Evolutionary conservation across 2,797 vertebrate genomes (phyloP).

Genomic region (Premnoplex brunnescens): DNA sequence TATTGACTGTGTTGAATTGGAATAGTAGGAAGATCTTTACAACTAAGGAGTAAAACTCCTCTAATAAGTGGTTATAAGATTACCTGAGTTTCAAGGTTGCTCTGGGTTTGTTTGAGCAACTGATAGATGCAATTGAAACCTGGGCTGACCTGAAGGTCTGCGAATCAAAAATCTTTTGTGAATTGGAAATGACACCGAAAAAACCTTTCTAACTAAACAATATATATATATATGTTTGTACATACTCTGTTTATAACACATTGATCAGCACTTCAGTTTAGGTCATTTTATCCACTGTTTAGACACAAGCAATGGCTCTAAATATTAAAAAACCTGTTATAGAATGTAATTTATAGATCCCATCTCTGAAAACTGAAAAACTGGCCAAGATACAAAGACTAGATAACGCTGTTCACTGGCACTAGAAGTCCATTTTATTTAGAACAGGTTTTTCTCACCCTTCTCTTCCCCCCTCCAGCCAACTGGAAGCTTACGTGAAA

Average conservation of each 20-base stretch:
- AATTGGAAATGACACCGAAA: neutral
- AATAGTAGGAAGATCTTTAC: neutral
- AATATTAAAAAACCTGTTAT: neutral
- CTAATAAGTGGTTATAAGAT: neutral
- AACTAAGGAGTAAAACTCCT: neutral
- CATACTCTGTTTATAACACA: neutral
- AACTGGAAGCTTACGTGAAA: conserved; percentile 11
- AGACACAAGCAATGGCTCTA: neutral
- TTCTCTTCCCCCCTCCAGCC: neutral
- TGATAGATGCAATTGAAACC: neutral
- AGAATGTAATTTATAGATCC: neutral
- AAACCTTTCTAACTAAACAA: neutral
- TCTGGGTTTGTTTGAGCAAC: neutral
- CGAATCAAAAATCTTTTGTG: neutral
- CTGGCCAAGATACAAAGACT: neutral
- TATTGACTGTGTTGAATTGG: neutral
- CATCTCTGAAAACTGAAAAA: neutral
- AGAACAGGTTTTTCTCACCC: neutral
- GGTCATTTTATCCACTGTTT: neutral
- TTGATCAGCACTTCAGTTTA: neutral
- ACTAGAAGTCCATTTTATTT: neutral
- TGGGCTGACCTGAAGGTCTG: neutral
- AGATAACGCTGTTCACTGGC: neutral
- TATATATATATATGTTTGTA: neutral
- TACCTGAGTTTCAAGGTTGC: neutral